Evolutionary conservation across 1,140 invertebrate species (phyloP), one percentile per base, ranked within the genome.

Genomic region (Centruroides sculpturatus): DNA sequence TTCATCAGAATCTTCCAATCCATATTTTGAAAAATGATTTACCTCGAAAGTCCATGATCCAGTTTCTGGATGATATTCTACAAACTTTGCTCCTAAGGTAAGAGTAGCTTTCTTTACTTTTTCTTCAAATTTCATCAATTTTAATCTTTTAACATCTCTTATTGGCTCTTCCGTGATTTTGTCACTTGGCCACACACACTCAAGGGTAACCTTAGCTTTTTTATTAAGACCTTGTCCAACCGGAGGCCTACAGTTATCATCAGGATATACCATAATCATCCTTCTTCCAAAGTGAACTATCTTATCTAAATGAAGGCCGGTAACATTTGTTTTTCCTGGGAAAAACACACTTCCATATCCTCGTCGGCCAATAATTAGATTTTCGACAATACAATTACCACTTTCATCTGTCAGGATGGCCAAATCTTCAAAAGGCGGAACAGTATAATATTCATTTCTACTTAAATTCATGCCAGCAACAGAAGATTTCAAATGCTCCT

Each of bases 21-120:
- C 92, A 74, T 98, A 98, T 71, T 97, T 97, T 1, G 92, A 96
- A 74, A 98, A 98, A 76, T 98, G 94, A 62, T 92, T 85, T 36
- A 95, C 92, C 83, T 86, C 70, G 23, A 71, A 73, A 57, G 62
- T 23, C 95, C 95, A 99, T 23, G 91, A 93, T 8, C 96, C 96
- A 49, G 90, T 96, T 71, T 91, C 86, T 0, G 93, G 87, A 1
- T 89, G 79, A 73, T 98, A 99, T 69, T 98, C 94, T 12, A 96
- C 82, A 71, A 99, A 98, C 55, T 83, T 82, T 0, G 90, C 90
- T 56, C 85, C 84, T 67, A 96, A 83, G 70, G 89, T 92, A 53
- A 83, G 81, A 61, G 91, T 92, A 3, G 87, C 85, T 55, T 83
- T 78, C 50, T 90, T 82, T 50, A 99, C 72, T 70, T 89, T 92